A percentile compares a stretch with the other conserved stretches of the same genome.
Evolutionary conservation across 2,888 invertebrate species (phyloP).

Genomic region (Lutraria lutraria): DNA sequence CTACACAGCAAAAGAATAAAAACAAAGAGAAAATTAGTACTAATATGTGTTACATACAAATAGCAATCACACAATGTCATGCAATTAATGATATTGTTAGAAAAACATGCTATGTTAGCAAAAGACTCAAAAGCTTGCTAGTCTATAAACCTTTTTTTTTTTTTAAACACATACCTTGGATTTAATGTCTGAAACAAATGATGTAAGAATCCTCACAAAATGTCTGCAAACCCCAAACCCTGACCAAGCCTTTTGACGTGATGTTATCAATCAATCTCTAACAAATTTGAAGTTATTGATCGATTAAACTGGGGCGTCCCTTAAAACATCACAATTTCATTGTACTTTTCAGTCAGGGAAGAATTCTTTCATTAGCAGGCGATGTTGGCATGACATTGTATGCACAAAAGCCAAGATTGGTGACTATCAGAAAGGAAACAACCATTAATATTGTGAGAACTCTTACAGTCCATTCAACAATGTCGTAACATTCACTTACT

Average conservation of each 20-base stretch:
- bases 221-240: background rate
- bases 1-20: background rate
- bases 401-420: too few relatives aligned
- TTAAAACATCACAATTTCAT: too few relatives aligned
- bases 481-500: conserved; percentile 58
- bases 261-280: background rate
- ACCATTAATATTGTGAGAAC: conserved; percentile 7
- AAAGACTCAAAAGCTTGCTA: background rate
- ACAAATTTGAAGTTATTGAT: background rate
- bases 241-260: background rate
- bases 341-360: too few relatives aligned
- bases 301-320: background rate
- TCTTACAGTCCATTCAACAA: background rate
- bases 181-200: conserved; percentile 20
- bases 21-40: conserved; percentile 5
- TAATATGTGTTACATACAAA: background rate
- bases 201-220: conserved; percentile 6
- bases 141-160: background rate
- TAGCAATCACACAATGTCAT: background rate
- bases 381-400: background rate
- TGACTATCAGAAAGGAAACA: background rate
- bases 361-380: background rate
- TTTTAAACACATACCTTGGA: conserved; percentile 9
- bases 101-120: conserved; percentile 3
- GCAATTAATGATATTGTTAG: background rate